Percentiles rank a stretch among this genome's conserved stretches.
Evolutionary conservation across 2,888 invertebrate species (phyloP).

Genomic region (Escarpia spicata): DNA sequence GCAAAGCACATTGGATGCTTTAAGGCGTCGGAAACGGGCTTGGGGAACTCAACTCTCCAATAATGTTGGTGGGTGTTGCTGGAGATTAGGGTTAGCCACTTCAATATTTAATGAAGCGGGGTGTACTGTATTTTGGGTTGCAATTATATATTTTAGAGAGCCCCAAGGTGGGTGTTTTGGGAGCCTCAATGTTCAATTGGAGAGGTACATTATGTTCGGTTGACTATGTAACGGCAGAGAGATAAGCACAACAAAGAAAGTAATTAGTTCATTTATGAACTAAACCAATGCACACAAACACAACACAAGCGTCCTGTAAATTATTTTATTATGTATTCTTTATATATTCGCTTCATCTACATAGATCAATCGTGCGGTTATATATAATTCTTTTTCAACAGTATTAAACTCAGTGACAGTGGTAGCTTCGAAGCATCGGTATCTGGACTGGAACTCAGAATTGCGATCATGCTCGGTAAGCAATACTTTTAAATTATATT

Average conservation of each 20-base stretch:
- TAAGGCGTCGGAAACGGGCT: too few relatives aligned
- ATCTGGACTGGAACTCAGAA: not conserved
- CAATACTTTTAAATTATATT: not conserved
- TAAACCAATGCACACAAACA: not conserved
- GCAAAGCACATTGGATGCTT: not conserved
- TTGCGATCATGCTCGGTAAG: not conserved
- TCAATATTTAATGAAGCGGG: too few relatives aligned
- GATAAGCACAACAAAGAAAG: not conserved
- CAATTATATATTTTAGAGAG: too few relatives aligned
- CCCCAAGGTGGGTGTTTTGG: too few relatives aligned
- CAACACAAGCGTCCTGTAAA: not conserved
- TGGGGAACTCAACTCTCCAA: too few relatives aligned
- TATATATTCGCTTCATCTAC: not conserved
- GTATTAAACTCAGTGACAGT: slow-evolving; percentile 2
- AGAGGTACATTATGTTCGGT: not conserved
- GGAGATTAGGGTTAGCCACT: too few relatives aligned
- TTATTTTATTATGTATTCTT: not conserved
- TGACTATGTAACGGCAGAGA: not conserved
- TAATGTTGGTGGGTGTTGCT: too few relatives aligned
- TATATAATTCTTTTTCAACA: not conserved
- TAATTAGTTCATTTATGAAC: not conserved
- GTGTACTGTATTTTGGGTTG: too few relatives aligned
- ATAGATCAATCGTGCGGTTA: not conserved
- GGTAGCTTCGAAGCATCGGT: not conserved
- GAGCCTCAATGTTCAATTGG: not conserved